Percentiles rank a stretch among this genome's conserved stretches.
Evolutionary conservation across 2,888 invertebrate species (phyloP).

Genomic region (Microdon myrmicae): DNA sequence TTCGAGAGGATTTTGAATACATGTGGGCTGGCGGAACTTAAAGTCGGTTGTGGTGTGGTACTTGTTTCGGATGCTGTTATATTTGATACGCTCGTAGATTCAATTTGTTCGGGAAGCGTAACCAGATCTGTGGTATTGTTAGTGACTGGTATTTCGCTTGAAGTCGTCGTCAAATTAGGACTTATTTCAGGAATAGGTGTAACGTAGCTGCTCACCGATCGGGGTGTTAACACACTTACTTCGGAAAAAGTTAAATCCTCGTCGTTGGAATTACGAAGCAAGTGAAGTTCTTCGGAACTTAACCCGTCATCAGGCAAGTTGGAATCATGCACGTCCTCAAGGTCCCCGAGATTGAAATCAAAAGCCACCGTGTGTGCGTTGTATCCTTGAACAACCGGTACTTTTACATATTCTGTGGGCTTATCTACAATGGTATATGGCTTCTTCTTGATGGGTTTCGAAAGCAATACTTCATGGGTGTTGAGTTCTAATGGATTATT

Average conservation of each 20-base stretch:
- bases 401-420: slow-evolving; percentile 58
- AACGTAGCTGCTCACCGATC: slow-evolving; percentile 29
- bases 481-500: slow-evolving; percentile 58
- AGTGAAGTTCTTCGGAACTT: slow-evolving; percentile 60
- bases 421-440: slow-evolving; percentile 60
- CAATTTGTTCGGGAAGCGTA: too few species aligned
- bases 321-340: slow-evolving; percentile 61
- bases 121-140: too few species aligned
- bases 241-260: slow-evolving; percentile 54
- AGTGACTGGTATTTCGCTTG: too few species aligned
- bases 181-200: slow-evolving; percentile 40
- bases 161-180: slow-evolving; percentile 29
- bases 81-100: too few species aligned
- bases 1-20: slow-evolving; percentile 61
- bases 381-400: slow-evolving; percentile 59
- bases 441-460: slow-evolving; percentile 62
- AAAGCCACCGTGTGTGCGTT: slow-evolving; percentile 64
- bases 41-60: slow-evolving; percentile 36
- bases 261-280: slow-evolving; percentile 56
- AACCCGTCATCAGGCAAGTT: slow-evolving; percentile 61
- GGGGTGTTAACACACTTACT: slow-evolving; percentile 30
- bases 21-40: slow-evolving; percentile 55
- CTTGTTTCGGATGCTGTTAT: slow-evolving; percentile 15
- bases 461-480: slow-evolving; percentile 58
- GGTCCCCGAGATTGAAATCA: slow-evolving; percentile 64